Conservation (phyloP, 2,888 invertebrate genomes). For the Campoplex nolae region DNA sequence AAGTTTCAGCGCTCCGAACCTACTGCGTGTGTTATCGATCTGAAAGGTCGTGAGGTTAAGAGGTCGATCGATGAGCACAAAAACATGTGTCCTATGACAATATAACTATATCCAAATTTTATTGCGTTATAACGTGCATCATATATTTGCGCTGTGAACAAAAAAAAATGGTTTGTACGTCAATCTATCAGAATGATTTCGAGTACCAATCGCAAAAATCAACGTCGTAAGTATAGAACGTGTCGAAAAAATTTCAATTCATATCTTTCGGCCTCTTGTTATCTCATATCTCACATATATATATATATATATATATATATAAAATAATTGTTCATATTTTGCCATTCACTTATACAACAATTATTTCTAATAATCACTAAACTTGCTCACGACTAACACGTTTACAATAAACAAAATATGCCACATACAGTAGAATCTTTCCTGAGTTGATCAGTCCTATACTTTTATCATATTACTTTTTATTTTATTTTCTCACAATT, state of each 20-base stretch:
- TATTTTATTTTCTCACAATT: neutral
- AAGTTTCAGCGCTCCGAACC: conserved; percentile 61
- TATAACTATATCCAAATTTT: neutral
- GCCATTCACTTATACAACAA: conserved; percentile 24
- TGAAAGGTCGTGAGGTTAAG: conserved; percentile 67
- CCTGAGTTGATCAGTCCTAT: neutral
- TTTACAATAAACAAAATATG: conserved; percentile 15
- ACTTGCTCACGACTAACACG: conserved; percentile 35
- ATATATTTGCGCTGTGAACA: neutral
- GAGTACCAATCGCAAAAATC: neutral
- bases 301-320: neutral
- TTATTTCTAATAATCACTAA: neutral
- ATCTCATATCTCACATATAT: too few species aligned
- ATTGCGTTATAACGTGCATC: conserved; percentile 1
- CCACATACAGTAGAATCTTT: conserved; percentile 34
- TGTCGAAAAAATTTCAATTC: neutral
- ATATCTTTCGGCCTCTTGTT: conserved; percentile 46
- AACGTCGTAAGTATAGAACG: neutral
- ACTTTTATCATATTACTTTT: neutral
- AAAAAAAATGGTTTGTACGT: neutral
- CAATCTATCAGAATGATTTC: neutral
- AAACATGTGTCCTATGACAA: conserved; percentile 24
- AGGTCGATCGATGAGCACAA: conserved; percentile 69
- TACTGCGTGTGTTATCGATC: conserved; percentile 68
- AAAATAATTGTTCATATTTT: neutral